A percentile compares a stretch with the other conserved stretches of the same genome.
Evolutionary conservation across 2,113 vertebrate genomes (phyloP).

Genomic region (Epinephelus cyanopodus): DNA sequence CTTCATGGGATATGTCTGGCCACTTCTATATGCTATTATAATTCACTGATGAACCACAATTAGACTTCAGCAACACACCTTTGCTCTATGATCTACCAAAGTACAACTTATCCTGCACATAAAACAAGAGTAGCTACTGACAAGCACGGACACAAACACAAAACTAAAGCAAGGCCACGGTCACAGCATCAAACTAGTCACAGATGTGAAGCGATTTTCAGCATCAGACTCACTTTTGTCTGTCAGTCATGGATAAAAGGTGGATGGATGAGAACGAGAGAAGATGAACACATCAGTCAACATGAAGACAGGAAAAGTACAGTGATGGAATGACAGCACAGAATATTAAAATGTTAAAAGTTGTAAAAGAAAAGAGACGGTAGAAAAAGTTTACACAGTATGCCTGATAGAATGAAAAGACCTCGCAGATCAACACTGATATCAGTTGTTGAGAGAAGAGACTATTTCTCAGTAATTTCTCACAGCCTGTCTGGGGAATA

Average conservation of each 20-base stretch:
- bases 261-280: conserved; percentile 23
- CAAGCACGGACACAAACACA: conserved; percentile 24
- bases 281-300: conserved; percentile 11
- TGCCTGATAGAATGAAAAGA: background rate
- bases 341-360: conserved; percentile 19
- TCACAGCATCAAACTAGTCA: conserved; percentile 16
- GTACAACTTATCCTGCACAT: background rate
- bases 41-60: background rate
- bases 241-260: conserved; percentile 50
- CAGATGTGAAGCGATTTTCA: conserved; percentile 9
- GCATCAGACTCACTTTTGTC: conserved; percentile 76
- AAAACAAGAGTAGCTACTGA: conserved; percentile 4
- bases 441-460: background rate
- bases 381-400: background rate
- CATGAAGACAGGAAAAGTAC: conserved; percentile 15
- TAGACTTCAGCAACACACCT: background rate
- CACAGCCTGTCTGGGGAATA: background rate
- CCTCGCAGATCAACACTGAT: background rate
- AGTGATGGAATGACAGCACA: conserved; percentile 28
- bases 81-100: conserved; percentile 12
- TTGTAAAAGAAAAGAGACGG: background rate
- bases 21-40: background rate
- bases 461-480: background rate
- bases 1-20: conserved; percentile 1
- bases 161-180: conserved; percentile 24